phyloP scores from a whole-genome alignment of 2,113 vertebrate genomes.

The Actinemys pallida region DNA sequence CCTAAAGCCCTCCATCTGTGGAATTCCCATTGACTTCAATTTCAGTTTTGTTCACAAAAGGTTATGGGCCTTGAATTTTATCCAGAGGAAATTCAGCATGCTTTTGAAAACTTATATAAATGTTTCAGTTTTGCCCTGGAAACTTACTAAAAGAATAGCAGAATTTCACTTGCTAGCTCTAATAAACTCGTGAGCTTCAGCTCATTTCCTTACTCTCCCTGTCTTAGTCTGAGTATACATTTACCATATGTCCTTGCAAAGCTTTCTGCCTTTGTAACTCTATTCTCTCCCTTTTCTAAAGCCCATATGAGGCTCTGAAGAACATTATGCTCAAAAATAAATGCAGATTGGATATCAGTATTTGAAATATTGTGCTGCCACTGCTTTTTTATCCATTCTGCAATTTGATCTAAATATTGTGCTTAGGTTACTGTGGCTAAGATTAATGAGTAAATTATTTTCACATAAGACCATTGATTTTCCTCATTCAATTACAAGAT shows the following conservation, averaged over 20 bases:
- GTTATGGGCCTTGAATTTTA: neutral
- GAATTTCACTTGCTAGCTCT: neutral
- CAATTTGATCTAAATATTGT: slow-evolving; percentile 49
- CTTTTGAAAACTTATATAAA: neutral
- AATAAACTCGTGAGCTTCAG: neutral
- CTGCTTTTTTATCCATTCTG: slow-evolving; percentile 9
- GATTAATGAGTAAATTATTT: slow-evolving; percentile 63
- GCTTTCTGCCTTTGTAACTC: neutral
- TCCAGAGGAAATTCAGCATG: neutral
- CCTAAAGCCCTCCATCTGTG: neutral
- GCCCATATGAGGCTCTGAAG: neutral
- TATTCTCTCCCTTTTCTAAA: slow-evolving; percentile 4
- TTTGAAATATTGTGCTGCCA: slow-evolving; percentile 26
- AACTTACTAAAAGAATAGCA: neutral
- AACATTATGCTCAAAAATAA: slow-evolving; percentile 41
- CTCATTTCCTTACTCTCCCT: slow-evolving; percentile 3
- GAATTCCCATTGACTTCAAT: neutral
- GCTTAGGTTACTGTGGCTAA: slow-evolving; percentile 33
- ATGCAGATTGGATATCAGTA: slow-evolving; percentile 10
- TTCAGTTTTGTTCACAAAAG: neutral
- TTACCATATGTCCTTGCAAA: slow-evolving; percentile 17
- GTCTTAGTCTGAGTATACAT: neutral
- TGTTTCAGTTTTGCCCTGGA: neutral
- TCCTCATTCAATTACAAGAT: slow-evolving; percentile 52
- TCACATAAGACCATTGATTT: slow-evolving; percentile 30